Base-by-base conservation (phyloP, 2,888 invertebrate genomes). In the Dendrolimus houi region DNA sequence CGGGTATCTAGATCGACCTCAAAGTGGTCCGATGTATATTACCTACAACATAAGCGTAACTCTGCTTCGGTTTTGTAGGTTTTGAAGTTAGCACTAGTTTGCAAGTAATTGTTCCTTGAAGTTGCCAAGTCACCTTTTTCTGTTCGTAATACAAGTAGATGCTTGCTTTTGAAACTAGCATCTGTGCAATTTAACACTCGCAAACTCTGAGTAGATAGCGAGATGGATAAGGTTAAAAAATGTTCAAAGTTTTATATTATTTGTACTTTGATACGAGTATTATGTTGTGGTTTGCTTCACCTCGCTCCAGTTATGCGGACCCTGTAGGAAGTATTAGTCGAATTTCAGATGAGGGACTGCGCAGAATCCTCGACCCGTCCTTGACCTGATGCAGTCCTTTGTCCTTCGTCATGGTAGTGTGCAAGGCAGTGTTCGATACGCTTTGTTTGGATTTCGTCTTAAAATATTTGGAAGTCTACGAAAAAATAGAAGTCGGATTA, bases 321-420 rank as follows among this genome's bases (percentile, higher is more conserved):
- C 57, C 57, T 56, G 29, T 29, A 47, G 47, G 47, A 47, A 12
- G 47, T 10, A 47, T 47, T 47, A 47, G 47, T 47, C 47, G 47
- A 47, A 9, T 47, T 55, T 59, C 57, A 55, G 57, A 55, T 57
- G 56, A 58, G 55, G 59, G 54, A 62, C 70, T 87, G 89, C 89
- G 89, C 88, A 88, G 87, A 88, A 85, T 87, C 88, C 78, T 72
- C 73, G 87, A 72, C 89, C 86, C 78, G 82, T 71, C 89, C 89
- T 90, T 89, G 89, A 87, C 89, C 64, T 41, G 65, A 61, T 75
- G 76, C 79, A 78, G 70, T 83, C 80, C 83, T 85, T 83, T 83
- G 82, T 87, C 83, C 87, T 85, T 80, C 7, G 40, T 54, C 40
- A 54, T 12, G 40, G 40, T 41, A 41, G n/a, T 42, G 10, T 40